These are phyloP conservation scores for Drosophila navojoa DNA, from an alignment of 1,140 invertebrate species.

Conservation along the genomic window DNA sequence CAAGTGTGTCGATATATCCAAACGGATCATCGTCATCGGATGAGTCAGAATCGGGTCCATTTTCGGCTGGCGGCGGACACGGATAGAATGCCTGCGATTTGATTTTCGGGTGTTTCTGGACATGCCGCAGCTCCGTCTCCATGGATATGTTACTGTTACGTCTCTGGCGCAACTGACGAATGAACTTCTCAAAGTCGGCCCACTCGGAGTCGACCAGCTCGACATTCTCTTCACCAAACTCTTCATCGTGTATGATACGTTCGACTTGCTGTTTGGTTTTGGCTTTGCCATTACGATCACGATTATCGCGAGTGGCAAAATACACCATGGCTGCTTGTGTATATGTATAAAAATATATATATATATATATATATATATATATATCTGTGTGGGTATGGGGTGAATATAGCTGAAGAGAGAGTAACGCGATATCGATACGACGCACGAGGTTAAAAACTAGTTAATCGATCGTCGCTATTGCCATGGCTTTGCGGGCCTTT, in stretches of 20 bases:
- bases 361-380: neutral
- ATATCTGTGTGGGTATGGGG: neutral
- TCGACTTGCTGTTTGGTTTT: slow-evolving; percentile 64
- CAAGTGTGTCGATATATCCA: slow-evolving; percentile 86
- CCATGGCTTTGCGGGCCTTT: slow-evolving; percentile 12
- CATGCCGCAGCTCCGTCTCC: slow-evolving; percentile 85
- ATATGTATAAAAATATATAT: slow-evolving; percentile 2
- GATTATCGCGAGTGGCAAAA: slow-evolving; percentile 64
- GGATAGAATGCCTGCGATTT: slow-evolving; percentile 88
- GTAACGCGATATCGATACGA: slow-evolving; percentile 40
- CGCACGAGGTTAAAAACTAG: neutral
- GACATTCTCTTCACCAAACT: slow-evolving; percentile 83
- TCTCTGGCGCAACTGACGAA: slow-evolving; percentile 85
- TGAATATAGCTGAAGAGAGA: slow-evolving; percentile 26
- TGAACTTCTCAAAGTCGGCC: slow-evolving; percentile 84
- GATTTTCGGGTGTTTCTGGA: slow-evolving; percentile 81
- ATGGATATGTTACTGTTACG: slow-evolving; percentile 85
- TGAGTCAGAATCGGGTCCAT: slow-evolving; percentile 84
- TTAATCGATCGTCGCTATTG: slow-evolving; percentile 16
- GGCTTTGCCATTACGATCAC: slow-evolving; percentile 63
- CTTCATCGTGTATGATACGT: slow-evolving; percentile 80
- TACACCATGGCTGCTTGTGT: slow-evolving; percentile 62
- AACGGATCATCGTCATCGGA: slow-evolving; percentile 85
- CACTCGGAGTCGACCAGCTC: slow-evolving; percentile 83
- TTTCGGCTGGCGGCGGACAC: slow-evolving; percentile 86